Evolutionary conservation across 1,140 invertebrate species (phyloP).

Genomic region (Pomacea maculata): DNA sequence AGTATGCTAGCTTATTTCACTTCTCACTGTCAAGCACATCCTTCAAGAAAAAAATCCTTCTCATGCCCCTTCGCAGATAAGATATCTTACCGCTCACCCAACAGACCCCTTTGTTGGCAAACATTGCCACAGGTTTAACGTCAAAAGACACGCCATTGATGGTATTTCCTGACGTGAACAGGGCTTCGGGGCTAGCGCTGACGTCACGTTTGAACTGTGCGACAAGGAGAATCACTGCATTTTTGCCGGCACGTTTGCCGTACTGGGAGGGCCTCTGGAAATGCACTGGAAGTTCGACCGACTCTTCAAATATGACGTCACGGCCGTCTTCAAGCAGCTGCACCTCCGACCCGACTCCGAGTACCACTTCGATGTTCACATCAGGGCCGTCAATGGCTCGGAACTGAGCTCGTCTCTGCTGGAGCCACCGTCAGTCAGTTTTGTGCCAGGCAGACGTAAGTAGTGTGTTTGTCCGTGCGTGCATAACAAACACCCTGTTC

Average conservation of each 20-base stretch:
- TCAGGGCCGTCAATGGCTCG: conserved; percentile 17
- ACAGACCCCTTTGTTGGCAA: no score
- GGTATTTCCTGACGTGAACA: neutral
- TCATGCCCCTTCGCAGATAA: no score
- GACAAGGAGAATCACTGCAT: conserved; percentile 4
- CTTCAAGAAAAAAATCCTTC: no score
- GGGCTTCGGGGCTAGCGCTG: conserved; percentile 25
- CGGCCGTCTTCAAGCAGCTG: conserved; percentile 21
- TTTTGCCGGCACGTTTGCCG: conserved; percentile 31
- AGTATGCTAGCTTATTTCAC: no score
- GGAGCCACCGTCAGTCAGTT: conserved; percentile 9
- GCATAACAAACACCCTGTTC: neutral
- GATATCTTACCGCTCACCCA: no score
- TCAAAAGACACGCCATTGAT: no score
- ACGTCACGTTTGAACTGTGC: conserved; percentile 26
- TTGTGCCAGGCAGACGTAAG: conserved; percentile 11
- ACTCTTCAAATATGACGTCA: conserved; percentile 33
- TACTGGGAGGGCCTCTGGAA: conserved; percentile 29
- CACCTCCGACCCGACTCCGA: conserved; percentile 16
- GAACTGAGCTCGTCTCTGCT: conserved; percentile 3
- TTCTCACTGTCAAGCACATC: no score
- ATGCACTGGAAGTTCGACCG: conserved; percentile 35
- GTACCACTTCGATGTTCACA: conserved; percentile 16
- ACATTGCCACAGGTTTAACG: no score
- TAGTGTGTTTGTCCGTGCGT: neutral